A percentile compares a stretch with the other conserved stretches of the same genome.
These are phyloP conservation scores for Thymelicus sylvestris DNA, from an alignment of 2,888 invertebrate species.

Conservation along the genomic window DNA sequence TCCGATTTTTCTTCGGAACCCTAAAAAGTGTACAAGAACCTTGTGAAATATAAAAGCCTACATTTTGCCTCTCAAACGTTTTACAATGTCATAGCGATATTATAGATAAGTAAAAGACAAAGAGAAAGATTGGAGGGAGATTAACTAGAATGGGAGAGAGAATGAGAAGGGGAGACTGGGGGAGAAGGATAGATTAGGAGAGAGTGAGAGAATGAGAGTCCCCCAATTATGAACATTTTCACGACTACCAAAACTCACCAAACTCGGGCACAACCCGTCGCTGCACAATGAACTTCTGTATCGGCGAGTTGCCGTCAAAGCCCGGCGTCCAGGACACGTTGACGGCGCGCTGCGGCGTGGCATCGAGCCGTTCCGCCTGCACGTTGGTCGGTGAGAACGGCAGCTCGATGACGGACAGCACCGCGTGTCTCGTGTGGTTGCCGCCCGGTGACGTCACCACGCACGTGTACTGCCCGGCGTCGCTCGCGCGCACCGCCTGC, in stretches of 20 bases:
- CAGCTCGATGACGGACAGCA: slow-evolving; percentile 93
- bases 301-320: slow-evolving; percentile 98
- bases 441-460: slow-evolving; percentile 95
- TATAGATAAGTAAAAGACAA: too few species aligned
- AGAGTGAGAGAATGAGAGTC: too few species aligned
- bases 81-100: too few species aligned
- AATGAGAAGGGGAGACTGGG: too few species aligned
- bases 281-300: slow-evolving; percentile 96
- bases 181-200: too few species aligned
- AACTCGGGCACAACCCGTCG: slow-evolving; percentile 94
- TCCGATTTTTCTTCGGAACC: too few species aligned
- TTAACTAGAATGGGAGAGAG: too few species aligned
- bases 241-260: slow-evolving; percentile 81
- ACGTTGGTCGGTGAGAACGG: slow-evolving; percentile 97
- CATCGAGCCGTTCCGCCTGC: slow-evolving; percentile 88
- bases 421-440: slow-evolving; percentile 95
- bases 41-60: too few species aligned
- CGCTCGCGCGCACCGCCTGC: slow-evolving; percentile 94
- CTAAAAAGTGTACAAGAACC: too few species aligned
- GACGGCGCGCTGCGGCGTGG: slow-evolving; percentile 89
- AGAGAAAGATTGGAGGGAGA: too few species aligned
- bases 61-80: too few species aligned
- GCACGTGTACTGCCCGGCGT: slow-evolving; percentile 97
- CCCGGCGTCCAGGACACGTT: slow-evolving; percentile 98
- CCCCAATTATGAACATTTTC: too few species aligned